Percentiles rank a stretch among this genome's conserved stretches.
Conservation (phyloP, 2,888 invertebrate genomes). For the Drosophila meridionalis region DNA sequence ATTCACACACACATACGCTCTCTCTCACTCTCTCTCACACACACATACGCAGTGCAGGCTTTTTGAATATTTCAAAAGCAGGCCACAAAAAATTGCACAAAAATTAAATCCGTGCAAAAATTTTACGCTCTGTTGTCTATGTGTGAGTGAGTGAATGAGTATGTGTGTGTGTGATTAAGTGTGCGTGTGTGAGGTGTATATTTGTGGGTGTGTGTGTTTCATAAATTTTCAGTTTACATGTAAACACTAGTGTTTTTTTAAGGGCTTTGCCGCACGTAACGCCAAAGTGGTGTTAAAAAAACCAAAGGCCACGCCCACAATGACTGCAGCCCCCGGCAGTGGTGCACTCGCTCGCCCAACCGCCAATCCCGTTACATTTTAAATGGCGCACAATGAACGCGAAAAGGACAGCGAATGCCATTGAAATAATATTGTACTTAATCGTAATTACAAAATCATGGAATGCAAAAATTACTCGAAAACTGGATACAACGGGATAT, state of each 20-base stretch:
- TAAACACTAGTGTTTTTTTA: constrained; percentile 60
- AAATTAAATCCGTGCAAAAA: constrained; percentile 36
- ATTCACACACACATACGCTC: constrained; percentile 23
- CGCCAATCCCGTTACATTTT: constrained; percentile 13
- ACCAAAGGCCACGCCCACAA: constrained; percentile 31
- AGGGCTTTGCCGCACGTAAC: constrained; percentile 52
- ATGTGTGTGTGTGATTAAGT: neutral
- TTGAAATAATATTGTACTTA: constrained; percentile 72
- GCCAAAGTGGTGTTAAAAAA: constrained; percentile 51
- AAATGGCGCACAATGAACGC: constrained; percentile 45
- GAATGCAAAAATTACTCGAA: constrained; percentile 45
- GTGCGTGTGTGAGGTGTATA: too few species aligned
- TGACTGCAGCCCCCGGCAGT: neutral
- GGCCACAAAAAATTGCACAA: constrained; percentile 54
- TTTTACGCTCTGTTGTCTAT: constrained; percentile 37
- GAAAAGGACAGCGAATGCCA: constrained; percentile 46
- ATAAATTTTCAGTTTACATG: constrained; percentile 60
- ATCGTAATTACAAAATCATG: constrained; percentile 74
- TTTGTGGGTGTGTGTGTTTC: constrained; percentile 8
- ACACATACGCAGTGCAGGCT: constrained; percentile 24
- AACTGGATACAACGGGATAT: constrained; percentile 53
- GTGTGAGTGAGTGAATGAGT: neutral
- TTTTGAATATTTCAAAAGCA: constrained; percentile 59
- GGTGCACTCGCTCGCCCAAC: too few species aligned
- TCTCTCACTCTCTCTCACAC: constrained; percentile 8